Base-by-base conservation (phyloP, 2,888 invertebrate species). In the Danaus chrysippus region DNA sequence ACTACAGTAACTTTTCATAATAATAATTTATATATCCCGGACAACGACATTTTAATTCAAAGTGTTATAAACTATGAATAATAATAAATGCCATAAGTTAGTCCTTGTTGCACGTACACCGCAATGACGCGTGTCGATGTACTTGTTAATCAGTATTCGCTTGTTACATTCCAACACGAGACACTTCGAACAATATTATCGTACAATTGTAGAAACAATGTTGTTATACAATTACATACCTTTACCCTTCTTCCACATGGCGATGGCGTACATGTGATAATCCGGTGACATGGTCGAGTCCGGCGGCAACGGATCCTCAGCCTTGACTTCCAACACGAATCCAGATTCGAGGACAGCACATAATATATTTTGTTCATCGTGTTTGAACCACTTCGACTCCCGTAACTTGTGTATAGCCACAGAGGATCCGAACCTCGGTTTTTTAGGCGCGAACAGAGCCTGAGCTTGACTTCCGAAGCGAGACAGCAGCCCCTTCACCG, bases 361-460 rank as follows among this genome's bases (percentile, higher is more conserved):
- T 71, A 95, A 91, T 72, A 94, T 93, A 74, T 93, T 93, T 77
- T 93, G 92, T 86, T 95, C 94, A 73, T 93, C 93, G 71, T 93
- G 93, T 71, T 92, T 92, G 79, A 95, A 94, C 95, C 95, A 95
- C 91, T 95, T 95, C 67, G 94, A 93, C 79, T 94, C 94, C 68
- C 94, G 91, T 70, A 94, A 87, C 77, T 94, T 94, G 79, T 94
- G 94, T 66, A 94, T 94, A 56, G 94, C 93, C 46, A 94, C 94
- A 58, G 94, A 93, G 66, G 93, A 94, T 66, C 92, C 93, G 80
- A 93, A 92, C 67, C 91, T 82, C 68, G 86, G 87, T 73, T 91
- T 91, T 74, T 91, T 91, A 59, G 87, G 89, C 74, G 88, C 91
- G 79, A 88, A 92, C 68, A 91, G 76, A 69, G 91, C 91, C 76